Evolutionary conservation across 64 coral and sea anemone species (phyloP), one percentile per base, ranked within the genome.

Genomic region (Hydrozoanthus tunicans): DNA sequence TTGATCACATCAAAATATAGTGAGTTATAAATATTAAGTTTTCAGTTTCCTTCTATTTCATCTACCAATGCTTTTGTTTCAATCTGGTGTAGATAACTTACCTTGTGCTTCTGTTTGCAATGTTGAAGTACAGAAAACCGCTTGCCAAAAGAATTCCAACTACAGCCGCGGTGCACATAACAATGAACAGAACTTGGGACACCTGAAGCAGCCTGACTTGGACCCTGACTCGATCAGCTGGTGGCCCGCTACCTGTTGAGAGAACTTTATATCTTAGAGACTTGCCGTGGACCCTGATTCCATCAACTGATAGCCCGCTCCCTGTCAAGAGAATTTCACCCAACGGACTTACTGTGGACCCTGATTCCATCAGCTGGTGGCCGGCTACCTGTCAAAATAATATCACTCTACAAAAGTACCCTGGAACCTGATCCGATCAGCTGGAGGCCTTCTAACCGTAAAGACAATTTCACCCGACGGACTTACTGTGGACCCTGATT

Each of bases 81-180:
- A 43, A 43, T 43, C 32, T 43, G 32, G 32, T 43, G 2, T 43
- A 4, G 12, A 59, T 70, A 74, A 4, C 11, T 66, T 79, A 96
- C 94, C 94, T 93, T 81, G 77, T 90, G 0, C 90, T 77, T 79
- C 94, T 88, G 79, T 93, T 92, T 5, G 59, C 76, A 81, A 96
- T 65, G 53, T 93, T 96, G 12, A 89, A 96, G 17, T 96, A 83
- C 1, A 96, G 62, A 70, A 96, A 96, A 58, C 85, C 91, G 57
- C 79, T 81, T 56, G 91, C 92, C 58, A 96, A 4, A 1, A 93
- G 56, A 17, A 93, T 88, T 14, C 94, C 91, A 60, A 67, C 7
- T 53, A 53, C 25, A 17, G 91, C 73, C 7, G 90, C 12, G 32
- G 85, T 77, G 74, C 94, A 96, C 62, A 93, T 91, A 0, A 91